These are phyloP conservation scores for Microctonus brassicae DNA, from an alignment of 2,888 invertebrate genomes.

Conservation along the genomic window DNA sequence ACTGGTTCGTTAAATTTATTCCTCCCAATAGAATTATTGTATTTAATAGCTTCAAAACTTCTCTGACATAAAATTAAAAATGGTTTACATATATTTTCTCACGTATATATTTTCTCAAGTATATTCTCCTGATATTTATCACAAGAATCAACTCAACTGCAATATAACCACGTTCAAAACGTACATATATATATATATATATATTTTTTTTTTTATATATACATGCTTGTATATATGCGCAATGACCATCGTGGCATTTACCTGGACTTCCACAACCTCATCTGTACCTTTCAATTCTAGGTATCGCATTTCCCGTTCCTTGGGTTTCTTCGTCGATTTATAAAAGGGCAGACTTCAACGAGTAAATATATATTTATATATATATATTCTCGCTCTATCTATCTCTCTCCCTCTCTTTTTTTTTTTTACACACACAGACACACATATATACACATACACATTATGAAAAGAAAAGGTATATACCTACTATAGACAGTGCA, in stretches of 20 bases:
- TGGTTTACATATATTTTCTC: no score
- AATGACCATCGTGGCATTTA: not conserved
- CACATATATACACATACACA: not conserved
- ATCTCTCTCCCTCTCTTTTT: no score
- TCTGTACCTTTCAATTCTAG: not conserved
- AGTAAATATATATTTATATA: no score
- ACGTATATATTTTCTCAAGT: not conserved
- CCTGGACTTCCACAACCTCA: not conserved
- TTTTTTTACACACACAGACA: no score
- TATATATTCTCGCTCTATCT: no score
- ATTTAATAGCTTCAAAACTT: not conserved
- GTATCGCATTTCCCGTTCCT: not conserved
- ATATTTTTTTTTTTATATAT: no score
- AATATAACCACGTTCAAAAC: no score
- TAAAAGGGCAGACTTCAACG: no score
- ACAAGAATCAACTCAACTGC: not conserved
- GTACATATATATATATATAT: no score
- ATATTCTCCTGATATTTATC: not conserved
- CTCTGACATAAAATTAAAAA: not conserved
- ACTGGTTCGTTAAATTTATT: not conserved
- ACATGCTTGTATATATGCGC: not conserved
- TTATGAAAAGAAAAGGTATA: not conserved
- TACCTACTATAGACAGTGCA: not conserved
- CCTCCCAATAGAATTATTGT: not conserved
- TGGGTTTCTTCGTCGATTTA: not conserved